Evolutionary conservation across 2,113 vertebrate genomes (phyloP).

Genomic region (Gallinago undulata): DNA sequence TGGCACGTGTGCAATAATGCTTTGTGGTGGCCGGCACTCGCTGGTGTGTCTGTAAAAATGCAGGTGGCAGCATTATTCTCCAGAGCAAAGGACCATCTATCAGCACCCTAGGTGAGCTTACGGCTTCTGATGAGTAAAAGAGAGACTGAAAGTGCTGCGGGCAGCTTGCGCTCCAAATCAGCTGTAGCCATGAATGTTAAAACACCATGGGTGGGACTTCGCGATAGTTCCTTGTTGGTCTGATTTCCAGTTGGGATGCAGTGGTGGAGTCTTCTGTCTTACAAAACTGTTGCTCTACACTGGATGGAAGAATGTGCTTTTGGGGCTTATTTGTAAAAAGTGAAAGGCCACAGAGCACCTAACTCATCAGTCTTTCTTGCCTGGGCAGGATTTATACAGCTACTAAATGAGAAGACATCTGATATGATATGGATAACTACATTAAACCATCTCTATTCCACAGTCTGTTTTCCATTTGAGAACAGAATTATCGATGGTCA

Average conservation of each 20-base stretch:
- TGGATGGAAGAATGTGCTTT: background rate
- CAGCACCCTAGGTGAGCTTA: constrained; percentile 7
- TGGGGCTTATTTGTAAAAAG: background rate
- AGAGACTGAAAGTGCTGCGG: background rate
- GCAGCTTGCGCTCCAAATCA: background rate
- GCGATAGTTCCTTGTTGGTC: background rate
- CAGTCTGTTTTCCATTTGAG: background rate
- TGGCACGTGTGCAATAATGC: background rate
- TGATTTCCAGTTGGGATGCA: background rate
- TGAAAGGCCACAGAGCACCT: background rate
- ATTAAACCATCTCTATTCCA: background rate
- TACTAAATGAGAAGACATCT: background rate
- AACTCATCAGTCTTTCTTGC: background rate
- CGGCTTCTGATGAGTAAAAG: background rate
- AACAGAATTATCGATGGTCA: background rate
- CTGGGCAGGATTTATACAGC: background rate
- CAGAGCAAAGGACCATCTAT: background rate
- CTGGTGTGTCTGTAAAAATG: background rate
- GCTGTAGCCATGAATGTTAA: background rate
- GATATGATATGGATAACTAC: background rate
- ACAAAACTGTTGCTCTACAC: background rate
- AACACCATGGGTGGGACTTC: background rate
- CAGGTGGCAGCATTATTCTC: constrained; percentile 14
- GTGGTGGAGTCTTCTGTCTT: background rate
- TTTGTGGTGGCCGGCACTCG: background rate